Base-by-base conservation (phyloP, 2,888 invertebrate genomes). In the Ctenicera cuprea region DNA sequence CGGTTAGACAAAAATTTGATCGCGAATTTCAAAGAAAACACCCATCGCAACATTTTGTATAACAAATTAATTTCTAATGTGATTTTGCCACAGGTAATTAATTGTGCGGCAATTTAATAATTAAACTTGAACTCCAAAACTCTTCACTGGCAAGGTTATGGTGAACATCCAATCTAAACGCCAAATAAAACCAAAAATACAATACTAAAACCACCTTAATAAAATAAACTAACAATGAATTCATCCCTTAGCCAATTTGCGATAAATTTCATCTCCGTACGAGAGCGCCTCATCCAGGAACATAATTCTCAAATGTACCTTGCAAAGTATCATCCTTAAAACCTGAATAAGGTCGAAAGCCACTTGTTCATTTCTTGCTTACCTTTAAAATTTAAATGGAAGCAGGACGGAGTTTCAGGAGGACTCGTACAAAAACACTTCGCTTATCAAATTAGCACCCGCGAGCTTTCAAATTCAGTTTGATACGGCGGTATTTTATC, bases 401-500 rank as follows among this genome's bases (percentile, higher is more conserved):
- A 14, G 14, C 30, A 54, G 30, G n/a, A 14, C n/a, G 30, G 18
- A 11, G 18, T 11, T 16, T 37, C 18, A 18, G 38, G 12, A 18
- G n/a, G 38, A 30, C 41, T 59, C 20, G 59, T 20, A 5, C 12
- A 38, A 33, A 20, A 37, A 59, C 59, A 59, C 59, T 54, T 54
- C 54, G 30, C 22, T 54, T 54, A 54, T 54, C 54, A 54, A 54
- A 54, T 54, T 54, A 41, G 16, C 59, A 59, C 59, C 59, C 59
- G 59, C 59, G 59, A 41, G 41, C 38, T 59, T 37, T 38, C 38
- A 37, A 38, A 37, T 37, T 59, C 38, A 1, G 12, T 12, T 16
- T 38, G 59, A 41, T 38, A 59, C 61, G 61, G 61, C 69, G 41
- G 61, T 67, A 38, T 48, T 26, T 62, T 62, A 50, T 37, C n/a